phyloP scores from a whole-genome alignment of 1,140 invertebrate species.

The Bombus terrestris region DNA sequence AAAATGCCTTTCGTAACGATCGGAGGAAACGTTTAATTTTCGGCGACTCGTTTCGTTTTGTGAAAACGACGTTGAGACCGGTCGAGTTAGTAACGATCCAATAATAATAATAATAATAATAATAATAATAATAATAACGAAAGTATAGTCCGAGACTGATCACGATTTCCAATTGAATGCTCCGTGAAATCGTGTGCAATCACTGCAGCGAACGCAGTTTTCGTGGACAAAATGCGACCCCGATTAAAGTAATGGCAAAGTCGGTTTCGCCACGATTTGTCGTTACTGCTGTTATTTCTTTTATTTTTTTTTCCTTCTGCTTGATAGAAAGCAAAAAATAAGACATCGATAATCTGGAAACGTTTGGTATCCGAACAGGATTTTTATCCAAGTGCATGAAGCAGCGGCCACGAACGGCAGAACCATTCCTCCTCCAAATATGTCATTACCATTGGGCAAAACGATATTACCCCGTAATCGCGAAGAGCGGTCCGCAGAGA shows the following conservation, averaged over 20 bases:
- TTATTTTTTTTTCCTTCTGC: no score
- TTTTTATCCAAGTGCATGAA: conserved; percentile 29
- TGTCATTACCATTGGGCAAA: conserved; percentile 49
- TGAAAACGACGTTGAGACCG: no score
- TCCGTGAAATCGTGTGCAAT: conserved; percentile 15
- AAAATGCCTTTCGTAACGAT: neutral
- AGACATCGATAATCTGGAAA: neutral
- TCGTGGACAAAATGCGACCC: neutral
- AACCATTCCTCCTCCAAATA: neutral
- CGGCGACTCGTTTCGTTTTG: neutral
- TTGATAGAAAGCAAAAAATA: neutral
- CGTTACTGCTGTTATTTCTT: neutral
- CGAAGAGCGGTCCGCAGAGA: conserved; percentile 14
- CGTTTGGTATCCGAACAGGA: neutral
- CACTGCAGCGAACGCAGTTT: neutral
- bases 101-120: conserved; percentile 10
- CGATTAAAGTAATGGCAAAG: conserved; percentile 22
- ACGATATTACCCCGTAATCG: conserved; percentile 52
- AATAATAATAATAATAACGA: neutral
- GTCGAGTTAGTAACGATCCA: neutral
- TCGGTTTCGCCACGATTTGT: conserved; percentile 20
- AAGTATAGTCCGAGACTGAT: neutral
- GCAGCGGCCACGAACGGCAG: neutral
- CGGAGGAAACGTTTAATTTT: conserved; percentile 5
- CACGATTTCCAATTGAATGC: conserved; percentile 36